Evolutionary conservation across 1,140 invertebrate genomes (phyloP).

Genomic region (Cylas formicarius): DNA sequence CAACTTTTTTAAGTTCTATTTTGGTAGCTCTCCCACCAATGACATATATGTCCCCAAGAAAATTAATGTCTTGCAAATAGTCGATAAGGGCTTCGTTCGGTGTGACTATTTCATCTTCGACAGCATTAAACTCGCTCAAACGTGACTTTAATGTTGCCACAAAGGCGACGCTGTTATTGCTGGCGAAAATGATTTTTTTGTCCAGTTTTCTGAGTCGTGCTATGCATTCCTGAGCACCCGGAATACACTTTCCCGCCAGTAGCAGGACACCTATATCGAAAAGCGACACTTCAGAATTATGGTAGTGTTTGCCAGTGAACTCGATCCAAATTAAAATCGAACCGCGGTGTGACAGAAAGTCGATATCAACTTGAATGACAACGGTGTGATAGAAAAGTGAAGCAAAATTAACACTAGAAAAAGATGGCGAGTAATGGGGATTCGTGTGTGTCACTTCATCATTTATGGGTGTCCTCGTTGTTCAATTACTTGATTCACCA

Average conservation of each 20-base stretch:
- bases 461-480: too few relatives aligned
- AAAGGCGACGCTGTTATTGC: background rate
- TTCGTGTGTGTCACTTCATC: too few relatives aligned
- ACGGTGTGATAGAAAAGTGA: too few relatives aligned
- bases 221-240: constrained; percentile 1
- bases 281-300: too few relatives aligned
- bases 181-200: constrained; percentile 6
- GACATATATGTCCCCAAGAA: constrained; percentile 7
- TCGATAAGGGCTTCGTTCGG: constrained; percentile 1
- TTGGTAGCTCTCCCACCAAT: background rate
- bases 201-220: background rate
- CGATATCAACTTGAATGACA: too few relatives aligned
- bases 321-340: too few relatives aligned
- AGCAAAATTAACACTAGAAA: too few relatives aligned
- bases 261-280: constrained; percentile 9
- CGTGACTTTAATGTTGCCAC: background rate
- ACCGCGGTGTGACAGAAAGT: too few relatives aligned
- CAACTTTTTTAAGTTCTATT: background rate
- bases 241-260: background rate
- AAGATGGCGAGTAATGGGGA: too few relatives aligned
- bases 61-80: background rate
- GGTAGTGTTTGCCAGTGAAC: too few relatives aligned
- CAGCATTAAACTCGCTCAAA: constrained; percentile 1
- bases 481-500: too few relatives aligned
- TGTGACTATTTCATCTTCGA: constrained; percentile 2